Evolutionary conservation across 2,113 vertebrate genomes (phyloP), one percentile per base, ranked within the genome.

Genomic region (Epinephelus moara): DNA sequence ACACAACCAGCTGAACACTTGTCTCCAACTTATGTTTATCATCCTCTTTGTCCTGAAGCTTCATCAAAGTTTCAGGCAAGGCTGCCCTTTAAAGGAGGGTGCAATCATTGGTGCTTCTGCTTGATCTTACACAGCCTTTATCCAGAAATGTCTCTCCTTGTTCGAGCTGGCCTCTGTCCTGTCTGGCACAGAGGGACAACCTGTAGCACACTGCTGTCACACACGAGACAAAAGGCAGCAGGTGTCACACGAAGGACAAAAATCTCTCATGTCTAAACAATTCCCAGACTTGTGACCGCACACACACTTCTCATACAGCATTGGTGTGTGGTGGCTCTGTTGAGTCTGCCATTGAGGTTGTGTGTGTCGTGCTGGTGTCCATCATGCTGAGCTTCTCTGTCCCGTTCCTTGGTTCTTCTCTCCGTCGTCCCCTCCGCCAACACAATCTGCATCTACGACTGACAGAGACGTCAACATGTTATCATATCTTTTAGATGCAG

Each of bases 361-460:
- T 15, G 33, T 50, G 66, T 33, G 59, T 1, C n/a, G 30, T 10
- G 6, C 52, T 21, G 56, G 70, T 81, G 47, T 85, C 85, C 83
- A 89, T 89, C 93, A 94, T 94, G 55, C 23, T 67, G 7, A 91
- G 79, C 79, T 94, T 94, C 77, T 94, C 94, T 0, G 80, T 88
- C 23, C 78, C 88, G 13, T 93, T 91, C 47, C 30, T 83, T 2
- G 79, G 61, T 21, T 91, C 91, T 62, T 91, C 89, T 4, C 81
- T 81, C 30, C 56, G 88, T 68, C 90, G 70, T 23, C 67, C 4
- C 47, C 85, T 87, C 61, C 53, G 63, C 61, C 85, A 25, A 7
- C 84, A 86, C 42, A 76, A 45, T 84, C 80, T 88, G 47, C 18
- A 80, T 53, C 85, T 85, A 10, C 88, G 85, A 63, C 94, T 94